Percentiles rank a stretch among this genome's conserved stretches.
Evolutionary conservation across 2,797 vertebrate species (phyloP).

Genomic region (Enoplosus armatus): DNA sequence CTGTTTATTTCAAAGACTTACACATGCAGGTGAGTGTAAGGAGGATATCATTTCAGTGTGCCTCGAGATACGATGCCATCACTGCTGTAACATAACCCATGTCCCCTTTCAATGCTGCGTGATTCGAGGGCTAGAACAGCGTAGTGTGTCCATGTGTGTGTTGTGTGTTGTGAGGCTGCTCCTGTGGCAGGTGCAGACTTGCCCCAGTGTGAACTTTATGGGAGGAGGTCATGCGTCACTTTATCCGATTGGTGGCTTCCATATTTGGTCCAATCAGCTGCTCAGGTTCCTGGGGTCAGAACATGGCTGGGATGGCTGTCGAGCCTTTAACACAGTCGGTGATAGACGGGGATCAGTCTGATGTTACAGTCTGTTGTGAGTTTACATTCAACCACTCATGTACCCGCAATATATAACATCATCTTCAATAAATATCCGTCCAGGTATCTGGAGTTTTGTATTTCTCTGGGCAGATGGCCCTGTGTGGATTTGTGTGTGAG

Average conservation of each 20-base stretch:
- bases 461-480: conserved; percentile 22
- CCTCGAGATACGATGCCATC: conserved; percentile 21
- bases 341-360: conserved; percentile 68
- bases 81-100: conserved; percentile 52
- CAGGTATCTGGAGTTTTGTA: conserved; percentile 33
- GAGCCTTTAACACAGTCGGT: conserved; percentile 52
- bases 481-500: conserved; percentile 10
- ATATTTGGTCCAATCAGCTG: conserved; percentile 74
- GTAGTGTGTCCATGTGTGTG: conserved; percentile 44
- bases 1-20: conserved; percentile 65
- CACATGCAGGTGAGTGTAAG: conserved; percentile 47
- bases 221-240: conserved; percentile 66
- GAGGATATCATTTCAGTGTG: conserved; percentile 39
- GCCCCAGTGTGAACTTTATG: conserved; percentile 78
- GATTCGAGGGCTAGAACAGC: conserved; percentile 27
- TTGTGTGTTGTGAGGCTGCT: conserved; percentile 41
- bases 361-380: conserved; percentile 62
- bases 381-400: conserved; percentile 50
- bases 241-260: conserved; percentile 69
- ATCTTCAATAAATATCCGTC: conserved; percentile 32
- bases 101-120: conserved; percentile 29
- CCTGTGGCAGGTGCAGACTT: conserved; percentile 76
- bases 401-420: conserved; percentile 30
- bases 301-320: conserved; percentile 69
- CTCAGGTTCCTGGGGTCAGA: conserved; percentile 61